phyloP scores from a whole-genome alignment of 2,797 vertebrate genomes.

The Labroides dimidiatus region DNA sequence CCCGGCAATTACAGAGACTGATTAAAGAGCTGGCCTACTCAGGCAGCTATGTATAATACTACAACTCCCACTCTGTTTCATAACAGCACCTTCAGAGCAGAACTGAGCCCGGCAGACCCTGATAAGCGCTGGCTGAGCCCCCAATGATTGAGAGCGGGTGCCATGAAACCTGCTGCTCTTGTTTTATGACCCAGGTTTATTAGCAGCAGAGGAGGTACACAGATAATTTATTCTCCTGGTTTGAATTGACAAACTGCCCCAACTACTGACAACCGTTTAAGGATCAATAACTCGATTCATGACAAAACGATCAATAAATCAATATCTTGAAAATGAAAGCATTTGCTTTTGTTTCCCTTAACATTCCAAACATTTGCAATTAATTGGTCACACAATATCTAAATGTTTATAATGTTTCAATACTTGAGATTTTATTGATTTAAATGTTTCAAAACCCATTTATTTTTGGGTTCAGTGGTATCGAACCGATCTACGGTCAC shows the following conservation, averaged over 20 bases:
- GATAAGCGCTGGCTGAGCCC: slow-evolving; percentile 53
- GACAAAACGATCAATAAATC: background rate
- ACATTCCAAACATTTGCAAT: too few species aligned
- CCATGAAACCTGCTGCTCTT: slow-evolving; percentile 40
- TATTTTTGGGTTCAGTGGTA: too few species aligned
- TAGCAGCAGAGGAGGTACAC: slow-evolving; percentile 30
- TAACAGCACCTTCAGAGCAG: slow-evolving; percentile 62
- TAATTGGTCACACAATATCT: too few species aligned
- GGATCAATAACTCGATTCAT: background rate
- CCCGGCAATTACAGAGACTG: slow-evolving; percentile 78
- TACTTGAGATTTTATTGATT: too few species aligned
- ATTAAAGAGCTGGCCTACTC: slow-evolving; percentile 79
- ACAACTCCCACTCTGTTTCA: slow-evolving; percentile 73
- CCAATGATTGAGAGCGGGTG: slow-evolving; percentile 36
- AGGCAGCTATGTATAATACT: slow-evolving; percentile 72
- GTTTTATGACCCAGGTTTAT: slow-evolving; percentile 40
- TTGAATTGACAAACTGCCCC: slow-evolving; percentile 2
- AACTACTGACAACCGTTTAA: background rate
- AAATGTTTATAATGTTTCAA: too few species aligned
- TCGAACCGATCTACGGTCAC: too few species aligned
- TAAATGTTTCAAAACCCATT: too few species aligned
- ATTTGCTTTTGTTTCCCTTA: background rate
- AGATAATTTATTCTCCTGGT: slow-evolving; percentile 7
- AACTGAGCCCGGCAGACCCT: slow-evolving; percentile 40
- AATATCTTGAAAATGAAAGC: background rate